Base-by-base conservation (phyloP, 2,888 invertebrate genomes). In the Carpatolechia fugitivella region DNA sequence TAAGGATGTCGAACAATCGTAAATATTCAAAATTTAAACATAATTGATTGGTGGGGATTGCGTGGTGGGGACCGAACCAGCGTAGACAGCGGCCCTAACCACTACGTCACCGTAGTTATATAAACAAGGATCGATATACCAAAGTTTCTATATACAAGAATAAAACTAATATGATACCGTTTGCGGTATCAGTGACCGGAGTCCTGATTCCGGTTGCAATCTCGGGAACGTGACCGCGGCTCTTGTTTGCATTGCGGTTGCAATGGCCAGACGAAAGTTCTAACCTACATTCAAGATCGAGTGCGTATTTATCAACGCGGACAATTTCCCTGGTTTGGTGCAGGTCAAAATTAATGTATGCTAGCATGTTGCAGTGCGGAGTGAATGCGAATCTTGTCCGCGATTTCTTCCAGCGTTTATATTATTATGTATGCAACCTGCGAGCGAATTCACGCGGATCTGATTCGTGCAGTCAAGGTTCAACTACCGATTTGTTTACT, bases 241-340 rank as follows among this genome's bases (percentile, higher is more conserved):
- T 82, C 78, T 83, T 85, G 80, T 84, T 87, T 85, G 78, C 66
- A 74, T 74, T 86, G 85, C 81, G 82, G 85, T 86, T 78, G 72
- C 70, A 77, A 77, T 74, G 70, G 70, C 75, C 77, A 73, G 78
- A 85, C 79, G 87, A 88, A 87, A 88, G 86, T 85, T 75, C 70
- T 77, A 81, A 77, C 86, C 85, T 80, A 87, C 83, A 82, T 85
- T 61, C 67, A 64, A 59, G 67, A 71, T 72, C 69, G 74, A 72
- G 78, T 79, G 79, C 80, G 82, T 80, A 80, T 79, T 77, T 81
- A 79, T 79, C 72, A 78, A 63, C 73, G 70, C 76, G 68, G 76
- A 74, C 78, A 82, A 80, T 86, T 86, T 85, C 85, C 82, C 82
- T 82, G 76, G 71, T 76, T 71, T 76, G 75, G 75, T 74, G 71